phyloP scores from a whole-genome alignment of 2,113 vertebrate species.

The Thomomys bottae region DNA sequence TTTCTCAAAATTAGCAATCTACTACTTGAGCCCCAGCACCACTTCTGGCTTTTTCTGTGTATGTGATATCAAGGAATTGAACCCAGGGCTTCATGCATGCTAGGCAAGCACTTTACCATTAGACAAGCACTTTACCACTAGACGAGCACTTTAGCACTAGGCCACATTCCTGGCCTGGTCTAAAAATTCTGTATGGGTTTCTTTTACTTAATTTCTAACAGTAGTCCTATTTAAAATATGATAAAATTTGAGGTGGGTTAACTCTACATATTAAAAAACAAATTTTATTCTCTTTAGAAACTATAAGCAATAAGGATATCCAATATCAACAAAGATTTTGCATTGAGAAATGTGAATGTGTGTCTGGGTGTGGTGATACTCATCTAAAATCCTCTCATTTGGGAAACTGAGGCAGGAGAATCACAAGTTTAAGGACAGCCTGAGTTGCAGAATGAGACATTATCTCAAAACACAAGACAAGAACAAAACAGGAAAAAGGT shows the following conservation, averaged over 20 bases:
- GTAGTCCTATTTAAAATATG: not conserved
- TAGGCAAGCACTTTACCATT: too few species aligned
- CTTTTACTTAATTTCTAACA: not conserved
- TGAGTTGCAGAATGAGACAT: not conserved
- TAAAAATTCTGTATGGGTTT: not conserved
- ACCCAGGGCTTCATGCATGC: too few species aligned
- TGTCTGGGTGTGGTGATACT: too few species aligned
- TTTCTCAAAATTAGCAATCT: too few species aligned
- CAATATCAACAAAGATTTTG: not conserved
- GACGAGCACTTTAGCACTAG: too few species aligned
- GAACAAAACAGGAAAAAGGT: too few species aligned
- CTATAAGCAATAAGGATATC: not conserved
- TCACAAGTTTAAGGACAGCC: not conserved
- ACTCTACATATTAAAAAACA: not conserved
- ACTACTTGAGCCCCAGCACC: too few species aligned
- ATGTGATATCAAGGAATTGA: too few species aligned
- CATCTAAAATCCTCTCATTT: not conserved
- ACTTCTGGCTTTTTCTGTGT: too few species aligned
- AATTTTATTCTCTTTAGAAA: not conserved
- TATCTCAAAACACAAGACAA: too few species aligned
- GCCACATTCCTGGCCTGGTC: too few species aligned
- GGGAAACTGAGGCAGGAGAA: not conserved
- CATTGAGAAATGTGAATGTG: not conserved
- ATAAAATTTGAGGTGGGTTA: constrained; percentile 4
- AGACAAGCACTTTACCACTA: too few species aligned